Evolutionary conservation across 2,888 invertebrate genomes (phyloP).

Genomic region (Idaea dimidiata): DNA sequence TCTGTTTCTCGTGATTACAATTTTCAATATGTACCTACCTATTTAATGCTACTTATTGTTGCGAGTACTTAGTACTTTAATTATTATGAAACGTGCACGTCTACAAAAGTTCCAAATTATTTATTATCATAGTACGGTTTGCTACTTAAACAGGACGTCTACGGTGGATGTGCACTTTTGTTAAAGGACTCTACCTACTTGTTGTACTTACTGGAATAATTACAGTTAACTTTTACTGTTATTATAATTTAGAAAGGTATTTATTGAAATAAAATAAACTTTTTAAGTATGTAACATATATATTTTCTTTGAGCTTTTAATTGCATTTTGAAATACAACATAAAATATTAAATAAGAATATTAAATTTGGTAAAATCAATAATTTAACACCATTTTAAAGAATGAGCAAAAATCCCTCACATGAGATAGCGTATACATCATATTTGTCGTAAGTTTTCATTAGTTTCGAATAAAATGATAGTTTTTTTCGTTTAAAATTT

Average conservation of each 20-base stretch:
- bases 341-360: slow-evolving; percentile 90
- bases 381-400: slow-evolving; percentile 78
- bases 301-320: slow-evolving; percentile 92
- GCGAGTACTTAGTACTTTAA: too few species aligned
- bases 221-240: not conserved
- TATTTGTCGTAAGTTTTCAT: slow-evolving; percentile 82
- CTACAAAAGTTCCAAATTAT: too few species aligned
- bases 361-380: slow-evolving; percentile 88
- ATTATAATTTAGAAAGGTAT: slow-evolving; percentile 11
- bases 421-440: slow-evolving; percentile 89
- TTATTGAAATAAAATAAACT: slow-evolving; percentile 64
- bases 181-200: not conserved
- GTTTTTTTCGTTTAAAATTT: slow-evolving; percentile 57
- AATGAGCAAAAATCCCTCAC: slow-evolving; percentile 84
- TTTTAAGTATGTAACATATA: slow-evolving; percentile 88
- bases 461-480: slow-evolving; percentile 82
- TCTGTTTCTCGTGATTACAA: too few species aligned
- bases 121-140: too few species aligned
- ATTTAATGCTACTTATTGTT: too few species aligned
- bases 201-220: not conserved
- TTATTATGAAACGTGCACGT: too few species aligned
- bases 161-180: too few species aligned
- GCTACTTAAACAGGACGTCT: too few species aligned
- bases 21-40: too few species aligned
- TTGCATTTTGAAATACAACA: slow-evolving; percentile 92